A percentile compares a stretch with the other conserved stretches of the same genome.
These are phyloP conservation scores for Caenorhabditis panamensis DNA, from an alignment of 2,888 invertebrate genomes.

Conservation along the genomic window DNA sequence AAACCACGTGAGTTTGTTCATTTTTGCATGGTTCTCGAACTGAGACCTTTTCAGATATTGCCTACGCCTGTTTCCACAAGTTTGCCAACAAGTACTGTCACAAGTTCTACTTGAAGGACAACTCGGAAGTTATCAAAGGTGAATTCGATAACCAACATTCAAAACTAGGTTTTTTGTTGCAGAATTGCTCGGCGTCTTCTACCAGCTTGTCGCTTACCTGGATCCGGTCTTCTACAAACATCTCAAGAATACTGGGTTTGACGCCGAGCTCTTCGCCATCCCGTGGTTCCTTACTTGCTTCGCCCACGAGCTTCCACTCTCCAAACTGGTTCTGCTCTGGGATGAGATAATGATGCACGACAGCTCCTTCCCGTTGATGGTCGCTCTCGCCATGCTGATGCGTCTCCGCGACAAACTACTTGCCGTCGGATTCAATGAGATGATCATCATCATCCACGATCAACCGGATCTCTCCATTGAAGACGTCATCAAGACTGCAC, in stretches of 20 bases:
- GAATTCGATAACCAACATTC: not conserved
- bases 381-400: conserved; percentile 82
- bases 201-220: conserved; percentile 95
- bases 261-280: conserved; percentile 96
- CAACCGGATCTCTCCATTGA: conserved; percentile 84
- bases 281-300: conserved; percentile 87
- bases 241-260: conserved; percentile 92
- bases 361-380: conserved; percentile 93
- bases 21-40: no score
- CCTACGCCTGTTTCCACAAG: conserved; percentile 93
- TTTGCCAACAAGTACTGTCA: conserved; percentile 97
- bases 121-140: conserved; percentile 93
- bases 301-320: conserved; percentile 95
- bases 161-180: conserved; percentile 58
- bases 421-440: conserved; percentile 96
- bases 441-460: conserved; percentile 97
- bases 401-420: conserved; percentile 84
- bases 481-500: conserved; percentile 68
- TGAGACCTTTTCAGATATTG: conserved; percentile 87
- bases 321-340: conserved; percentile 98
- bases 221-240: conserved; percentile 94
- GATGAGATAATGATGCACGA: conserved; percentile 95
- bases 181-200: conserved; percentile 97
- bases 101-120: conserved; percentile 97
- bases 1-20: conserved; percentile 88